A percentile compares a stretch with the other conserved stretches of the same genome.
Evolutionary conservation across 1,140 invertebrate species (phyloP).

Genomic region (Yoshiicerus persimilis): DNA sequence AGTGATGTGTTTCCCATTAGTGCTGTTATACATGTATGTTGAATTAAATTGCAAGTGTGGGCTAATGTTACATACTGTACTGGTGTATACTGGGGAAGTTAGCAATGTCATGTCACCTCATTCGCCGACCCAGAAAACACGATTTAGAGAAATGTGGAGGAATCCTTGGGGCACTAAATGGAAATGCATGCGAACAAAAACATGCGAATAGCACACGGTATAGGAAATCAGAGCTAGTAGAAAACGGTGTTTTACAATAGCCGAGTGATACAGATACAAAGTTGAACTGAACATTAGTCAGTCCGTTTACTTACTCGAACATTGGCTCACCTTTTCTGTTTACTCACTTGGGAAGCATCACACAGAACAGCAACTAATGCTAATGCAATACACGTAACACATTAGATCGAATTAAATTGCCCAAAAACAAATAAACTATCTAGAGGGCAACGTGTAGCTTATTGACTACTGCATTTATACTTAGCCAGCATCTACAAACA

Average conservation of each 20-base stretch:
- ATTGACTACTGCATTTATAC: not conserved
- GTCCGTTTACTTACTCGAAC: not conserved
- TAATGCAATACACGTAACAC: conserved; percentile 11
- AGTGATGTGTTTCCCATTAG: not conserved
- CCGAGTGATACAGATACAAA: not conserved
- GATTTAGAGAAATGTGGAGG: not conserved
- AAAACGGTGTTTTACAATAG: not conserved
- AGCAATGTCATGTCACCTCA: not conserved
- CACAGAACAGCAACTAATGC: not conserved
- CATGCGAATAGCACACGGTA: not conserved
- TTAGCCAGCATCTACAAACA: not conserved
- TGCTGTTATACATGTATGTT: not conserved
- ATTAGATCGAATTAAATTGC: conserved; percentile 23
- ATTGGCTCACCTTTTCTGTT: not conserved
- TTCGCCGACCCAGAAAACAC: not conserved
- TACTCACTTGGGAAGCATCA: not conserved
- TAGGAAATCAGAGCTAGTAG: not conserved
- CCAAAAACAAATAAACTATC: conserved; percentile 18
- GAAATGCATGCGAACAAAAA: not conserved
- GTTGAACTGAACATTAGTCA: not conserved
- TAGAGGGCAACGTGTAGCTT: not conserved
- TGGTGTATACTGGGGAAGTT: not conserved
- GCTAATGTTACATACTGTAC: not conserved
- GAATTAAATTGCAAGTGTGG: not conserved
- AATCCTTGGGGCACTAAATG: not conserved